Evolutionary conservation across 2,113 vertebrate genomes (phyloP).

Genomic region (Spheniscus mendiculus): DNA sequence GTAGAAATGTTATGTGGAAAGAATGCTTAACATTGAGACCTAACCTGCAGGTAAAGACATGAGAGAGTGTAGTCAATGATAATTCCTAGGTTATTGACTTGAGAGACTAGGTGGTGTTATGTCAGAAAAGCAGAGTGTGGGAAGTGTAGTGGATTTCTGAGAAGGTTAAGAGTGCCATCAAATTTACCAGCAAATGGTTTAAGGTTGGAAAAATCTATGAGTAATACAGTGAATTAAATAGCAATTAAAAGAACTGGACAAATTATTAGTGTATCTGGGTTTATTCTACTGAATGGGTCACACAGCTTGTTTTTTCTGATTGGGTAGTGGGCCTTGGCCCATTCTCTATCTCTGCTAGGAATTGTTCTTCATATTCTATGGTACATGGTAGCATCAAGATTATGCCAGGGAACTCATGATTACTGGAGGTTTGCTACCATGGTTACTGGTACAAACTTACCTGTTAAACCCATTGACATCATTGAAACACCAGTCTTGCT

Average conservation of each 20-base stretch:
- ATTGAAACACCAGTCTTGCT: not conserved
- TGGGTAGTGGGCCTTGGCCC: not conserved
- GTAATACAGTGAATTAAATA: not conserved
- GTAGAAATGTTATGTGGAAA: not conserved
- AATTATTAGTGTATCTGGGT: not conserved
- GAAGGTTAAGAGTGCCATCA: not conserved
- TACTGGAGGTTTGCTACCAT: not conserved
- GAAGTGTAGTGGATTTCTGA: not conserved
- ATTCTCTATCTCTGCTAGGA: not conserved
- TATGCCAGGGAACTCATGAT: not conserved
- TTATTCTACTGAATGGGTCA: not conserved
- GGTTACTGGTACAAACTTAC: not conserved
- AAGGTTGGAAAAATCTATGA: not conserved
- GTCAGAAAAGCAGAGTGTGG: not conserved
- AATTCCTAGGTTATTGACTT: not conserved
- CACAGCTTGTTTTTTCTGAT: not conserved
- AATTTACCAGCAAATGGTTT: not conserved
- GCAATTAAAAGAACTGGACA: not conserved
- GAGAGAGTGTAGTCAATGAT: not conserved
- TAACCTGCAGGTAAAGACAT: not conserved
- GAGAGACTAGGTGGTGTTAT: not conserved
- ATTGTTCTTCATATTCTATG: not conserved
- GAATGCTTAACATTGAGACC: not conserved
- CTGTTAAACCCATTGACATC: not conserved
- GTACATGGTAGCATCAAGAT: not conserved